Evolutionary conservation across 2,113 vertebrate species (phyloP), one percentile per base, ranked within the genome.

Genomic region (Dryoscopus gambensis): DNA sequence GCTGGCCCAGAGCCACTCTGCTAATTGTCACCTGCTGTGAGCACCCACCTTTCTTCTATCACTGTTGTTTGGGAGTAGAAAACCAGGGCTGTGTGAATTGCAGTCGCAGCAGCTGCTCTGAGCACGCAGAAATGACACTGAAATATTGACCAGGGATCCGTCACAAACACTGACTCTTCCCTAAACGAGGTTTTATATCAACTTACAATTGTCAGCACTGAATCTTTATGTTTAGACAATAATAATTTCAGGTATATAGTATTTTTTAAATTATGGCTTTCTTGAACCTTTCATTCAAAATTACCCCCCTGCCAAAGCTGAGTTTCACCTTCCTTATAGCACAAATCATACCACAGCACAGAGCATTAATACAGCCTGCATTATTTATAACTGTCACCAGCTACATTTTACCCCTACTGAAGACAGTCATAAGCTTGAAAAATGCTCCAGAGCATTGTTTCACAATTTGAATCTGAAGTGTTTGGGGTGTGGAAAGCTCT

Each of bases 311-410:
- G 60, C 15, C 81, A 95, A 83, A 94, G 23, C 70, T 25, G 53
- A 94, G 63, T 76, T 93, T 89, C 15, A 2, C 68, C 55, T 62
- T 87, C 53, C 56, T 92, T 60, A 40, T 44, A 79, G 53, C 57
- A 91, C 46, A 79, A 68, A 89, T 64, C 57, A 49, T 20, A 59
- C 37, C 53, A 60, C 11, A 64, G 31, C 20, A 71, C 35, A 20
- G 6, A 37, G 74, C 21, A 68, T 84, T 81, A 92, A 44, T 37
- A 46, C 9, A 73, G 81, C 28, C 74, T 87, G n/a, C 31, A 64
- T 77, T 94, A 94, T 90, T 95, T 93, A 73, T 60, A 57, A 56
- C 77, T 84, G 60, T 78, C 84, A 71, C 65, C 47, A 82, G 77
- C 68, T 68, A 49, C 59, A 53, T 91, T 94, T 87, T 60, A 81